phyloP scores from a whole-genome alignment of 2,113 vertebrate species.

The Dicerorhinus sumatrensis region DNA sequence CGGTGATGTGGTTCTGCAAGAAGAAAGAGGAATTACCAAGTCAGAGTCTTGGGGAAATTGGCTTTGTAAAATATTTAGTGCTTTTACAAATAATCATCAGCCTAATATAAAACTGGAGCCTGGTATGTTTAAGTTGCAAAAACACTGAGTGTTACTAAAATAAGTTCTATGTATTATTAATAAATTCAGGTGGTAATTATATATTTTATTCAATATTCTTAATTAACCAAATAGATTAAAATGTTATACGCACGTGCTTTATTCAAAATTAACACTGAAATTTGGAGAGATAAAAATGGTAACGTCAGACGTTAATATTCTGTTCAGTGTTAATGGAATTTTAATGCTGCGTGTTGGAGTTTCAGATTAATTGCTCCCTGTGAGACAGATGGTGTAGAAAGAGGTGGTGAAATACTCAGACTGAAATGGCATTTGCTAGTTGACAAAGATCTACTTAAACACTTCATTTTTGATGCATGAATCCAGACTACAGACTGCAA shows the following conservation, averaged over 20 bases:
- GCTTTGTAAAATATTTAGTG: neutral
- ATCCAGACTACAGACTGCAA: conserved; percentile 51
- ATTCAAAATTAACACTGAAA: conserved; percentile 66
- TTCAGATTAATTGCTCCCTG: conserved; percentile 69
- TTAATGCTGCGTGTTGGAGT: conserved; percentile 63
- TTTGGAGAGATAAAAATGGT: conserved; percentile 49
- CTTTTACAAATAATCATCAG: neutral
- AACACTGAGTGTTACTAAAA: neutral
- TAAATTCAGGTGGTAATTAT: conserved; percentile 34
- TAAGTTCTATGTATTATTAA: neutral
- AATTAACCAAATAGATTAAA: conserved; percentile 59
- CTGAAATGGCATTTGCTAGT: conserved; percentile 62
- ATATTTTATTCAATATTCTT: conserved; percentile 49
- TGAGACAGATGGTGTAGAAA: conserved; percentile 53
- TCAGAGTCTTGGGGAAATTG: conserved; percentile 39
- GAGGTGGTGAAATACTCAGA: conserved; percentile 59
- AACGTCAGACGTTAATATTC: conserved; percentile 49
- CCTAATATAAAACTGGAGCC: neutral
- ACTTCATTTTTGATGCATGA: conserved; percentile 45
- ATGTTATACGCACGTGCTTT: conserved; percentile 42
- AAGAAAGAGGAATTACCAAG: conserved; percentile 67
- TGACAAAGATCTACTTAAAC: conserved; percentile 62
- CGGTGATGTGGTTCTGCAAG: conserved; percentile 96
- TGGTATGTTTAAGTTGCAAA: neutral
- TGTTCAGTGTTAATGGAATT: conserved; percentile 63